phyloP scores from a whole-genome alignment of 1,140 invertebrate genomes.

The Drosophila tristis region DNA sequence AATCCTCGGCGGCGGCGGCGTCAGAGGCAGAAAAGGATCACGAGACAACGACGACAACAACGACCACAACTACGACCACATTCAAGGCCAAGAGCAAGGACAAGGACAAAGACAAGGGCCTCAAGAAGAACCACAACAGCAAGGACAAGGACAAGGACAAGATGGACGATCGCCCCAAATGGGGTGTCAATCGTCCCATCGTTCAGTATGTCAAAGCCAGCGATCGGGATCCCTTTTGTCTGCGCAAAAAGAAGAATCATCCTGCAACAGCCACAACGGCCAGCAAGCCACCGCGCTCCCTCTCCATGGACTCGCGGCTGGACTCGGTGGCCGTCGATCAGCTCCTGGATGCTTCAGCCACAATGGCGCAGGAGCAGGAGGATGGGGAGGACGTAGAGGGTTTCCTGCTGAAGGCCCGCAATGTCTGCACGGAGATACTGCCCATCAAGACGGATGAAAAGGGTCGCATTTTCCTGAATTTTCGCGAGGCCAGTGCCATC shows the following conservation, averaged over 20 bases:
- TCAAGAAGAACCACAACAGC: conserved; percentile 40
- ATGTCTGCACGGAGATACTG: conserved; percentile 82
- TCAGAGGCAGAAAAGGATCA: conserved; percentile 59
- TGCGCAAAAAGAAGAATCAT: conserved; percentile 80
- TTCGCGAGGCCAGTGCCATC: conserved; percentile 78
- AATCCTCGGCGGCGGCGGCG: conserved; percentile 46
- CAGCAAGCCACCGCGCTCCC: conserved; percentile 60
- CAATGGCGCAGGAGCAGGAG: conserved; percentile 11
- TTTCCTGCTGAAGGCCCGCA: conserved; percentile 77
- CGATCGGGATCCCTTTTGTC: conserved; percentile 88
- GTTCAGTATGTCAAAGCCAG: conserved; percentile 89
- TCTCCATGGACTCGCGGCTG: conserved; percentile 75
- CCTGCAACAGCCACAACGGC: conserved; percentile 41
- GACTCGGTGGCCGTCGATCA: conserved; percentile 57
- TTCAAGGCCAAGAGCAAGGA: conserved; percentile 80
- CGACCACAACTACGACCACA: conserved; percentile 81
- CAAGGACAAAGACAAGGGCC: conserved; percentile 76
- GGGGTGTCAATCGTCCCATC: conserved; percentile 87
- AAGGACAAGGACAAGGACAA: conserved; percentile 77
- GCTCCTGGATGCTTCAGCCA: conserved; percentile 15
- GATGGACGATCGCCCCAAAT: conserved; percentile 86
- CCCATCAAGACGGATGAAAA: conserved; percentile 83
- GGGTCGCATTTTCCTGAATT: conserved; percentile 80
- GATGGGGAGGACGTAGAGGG: conserved; percentile 67
- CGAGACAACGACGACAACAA: conserved; percentile 81